Base-by-base conservation (phyloP, 2,113 vertebrate species). In the Taurulus bubalis region DNA sequence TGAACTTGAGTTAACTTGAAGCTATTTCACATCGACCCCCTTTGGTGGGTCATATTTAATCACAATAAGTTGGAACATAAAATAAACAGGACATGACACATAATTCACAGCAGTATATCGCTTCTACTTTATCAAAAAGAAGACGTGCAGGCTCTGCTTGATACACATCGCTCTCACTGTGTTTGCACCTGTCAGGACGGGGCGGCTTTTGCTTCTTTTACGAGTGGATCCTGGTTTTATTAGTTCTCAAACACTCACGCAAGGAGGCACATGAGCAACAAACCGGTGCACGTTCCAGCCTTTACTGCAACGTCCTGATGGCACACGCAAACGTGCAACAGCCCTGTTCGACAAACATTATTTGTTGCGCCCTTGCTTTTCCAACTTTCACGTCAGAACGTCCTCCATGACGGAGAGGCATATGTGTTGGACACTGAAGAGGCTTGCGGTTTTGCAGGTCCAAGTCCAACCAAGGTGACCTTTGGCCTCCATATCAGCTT, bases 81-180 rank as follows among this genome's bases (percentile, higher is more conserved):
- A 65, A 64, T 26, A 45, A 63, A 51, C 10, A 26, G 55, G 32
- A 59, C 59, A 26, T 49, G 8, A 58, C 3, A 56, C 53, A 20
- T 56, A 32, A 24, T 71, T 14, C 10, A 20, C 22, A 75, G 59
- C 42, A 16, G 55, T 45, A 51, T 69, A 67, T 71, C 34, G 55
- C 18, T 32, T 69, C 47, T 42, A 49, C 38, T 42, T 45, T 36
- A 75, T 63, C 34, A 64, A 4, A 49, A 74, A 18, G 58, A 67
- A 45, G 80, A 71, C 84, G 82, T 75, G 60, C 64, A 70, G 73
- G 68, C 65, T 77, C 71, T 75, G 55, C 45, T 68, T 38, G 69
- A 60, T 64, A n/a, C 28, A 72, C 77, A 75, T 65, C 26, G 30
- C 42, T 38, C 42, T 75, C 82, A 73, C 53, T 26, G 75, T 26